Evolutionary conservation across 1,140 invertebrate genomes (phyloP), one percentile per base, ranked within the genome.

Genomic region (Ridgeia piscesae): DNA sequence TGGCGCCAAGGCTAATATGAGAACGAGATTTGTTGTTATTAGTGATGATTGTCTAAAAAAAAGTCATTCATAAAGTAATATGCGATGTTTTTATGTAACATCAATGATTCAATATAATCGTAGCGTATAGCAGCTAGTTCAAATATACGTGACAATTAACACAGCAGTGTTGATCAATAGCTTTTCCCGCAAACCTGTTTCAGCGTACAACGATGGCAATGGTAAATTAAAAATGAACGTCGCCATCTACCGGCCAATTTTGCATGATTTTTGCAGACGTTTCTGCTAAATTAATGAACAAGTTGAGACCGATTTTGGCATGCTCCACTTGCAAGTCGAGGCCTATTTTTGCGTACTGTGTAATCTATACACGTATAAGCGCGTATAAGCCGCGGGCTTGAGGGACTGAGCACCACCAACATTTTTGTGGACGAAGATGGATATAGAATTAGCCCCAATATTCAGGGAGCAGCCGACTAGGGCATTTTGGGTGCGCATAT

Each of bases 1-100:
- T 77, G 58, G 27, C 58, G 58, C 58, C 58, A 77, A 77, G 58
- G 58, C 58, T 77, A 31, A 77, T 77, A 31, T 77, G 58, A 77
- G 58, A 77, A 77, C 58, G 58, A 77, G 58, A 77, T 77, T 21
- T 77, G 58, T 77, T 77, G 58, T 77, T 77, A 77, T 77, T 77
- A 21, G 58, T 77, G 58, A 77, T 77, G 27, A 77, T 77, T 77
- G 58, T 77, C 58, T 27, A 77, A 14, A 42, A 14, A 42, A 42
- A 4, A 42, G 42, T 42, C 11, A 42, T 11, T 42, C 42, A 4
- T 77, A 77, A 77, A 0, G 17, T 77, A 77, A 31, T 77, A 77
- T 77, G 2, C 17, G 58, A 77, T 77, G 58, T 77, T 77, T 77
- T 21, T 77, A 77, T 14, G 58, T 77, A 77, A 21, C 58, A 77